Base-by-base conservation (phyloP, 2,797 vertebrate genomes). In the Falco cherrug region DNA sequence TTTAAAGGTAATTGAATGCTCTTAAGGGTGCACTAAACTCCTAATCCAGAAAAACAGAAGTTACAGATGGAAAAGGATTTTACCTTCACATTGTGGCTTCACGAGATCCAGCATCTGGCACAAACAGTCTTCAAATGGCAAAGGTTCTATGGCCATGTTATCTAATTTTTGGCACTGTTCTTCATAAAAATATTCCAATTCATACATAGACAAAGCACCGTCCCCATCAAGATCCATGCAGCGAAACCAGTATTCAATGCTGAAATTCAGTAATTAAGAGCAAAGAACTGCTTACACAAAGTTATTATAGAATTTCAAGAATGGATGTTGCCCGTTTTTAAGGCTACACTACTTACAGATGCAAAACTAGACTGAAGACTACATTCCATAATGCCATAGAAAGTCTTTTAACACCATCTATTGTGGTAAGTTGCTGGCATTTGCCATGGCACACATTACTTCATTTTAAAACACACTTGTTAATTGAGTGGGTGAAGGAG, bases 201-300 rank as follows among this genome's bases (percentile, higher is more conserved):
- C 99, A 50, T 99, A 99, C 99, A 99, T 99, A 88, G 99, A 99
- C 89, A 99, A 97, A 71, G 98, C 98, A 4, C 99, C 99, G 65
- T 99, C 99, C 6, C 99, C 99, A 45, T 99, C 99, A 90, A 99
- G 97, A 97, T 99, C 99, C 99, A 99, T 99, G 89, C 99, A 99
- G 95, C 99, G 99, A 98, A 99, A 99, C 99, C 99, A 99, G 97
- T 99, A 99, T 97, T 99, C 99, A 87, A 99, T 99, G 97, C 99
- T 99, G 98, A 54, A 65, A 92, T 63, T 51, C 74, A 79, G 67
- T 48, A 89, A 85, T 92, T 51, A 59, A 87, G 7, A 86, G 64
- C 53, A 87, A 47, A 80, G 28, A 90, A 56, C 31, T 26, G 15
- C 59, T 94, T 64, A 85, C 26, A 59, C 13, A 87, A 61, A 54